Base-by-base conservation (phyloP, 2,888 invertebrate species). In the Chalcis sispes region DNA sequence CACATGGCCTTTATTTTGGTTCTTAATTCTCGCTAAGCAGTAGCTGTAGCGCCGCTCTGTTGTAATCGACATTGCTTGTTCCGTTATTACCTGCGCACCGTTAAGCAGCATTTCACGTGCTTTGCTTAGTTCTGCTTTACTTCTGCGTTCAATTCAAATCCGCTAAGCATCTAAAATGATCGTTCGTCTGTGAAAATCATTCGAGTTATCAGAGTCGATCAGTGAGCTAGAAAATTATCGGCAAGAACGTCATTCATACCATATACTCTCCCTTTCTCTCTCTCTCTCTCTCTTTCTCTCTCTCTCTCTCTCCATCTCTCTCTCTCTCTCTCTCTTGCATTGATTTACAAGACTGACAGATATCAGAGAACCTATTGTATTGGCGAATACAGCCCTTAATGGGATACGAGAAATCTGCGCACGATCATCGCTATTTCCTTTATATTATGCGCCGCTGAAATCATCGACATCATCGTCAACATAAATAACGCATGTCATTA, bases 161-260 rank as follows among this genome's bases (percentile, higher is more conserved):
- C n/a, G 36, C 13, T 23, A 25, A 36, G 25, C 32, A 18, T 27
- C 29, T 36, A 29, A 50, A 42, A n/a, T 15, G 25, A 8, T 13
- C 23, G 23, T 27, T 40, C 25, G 13, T 18, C 61, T 15, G 18
- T 52, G 23, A 25, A 32, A 52, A 46, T 70, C 46, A 70, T 50
- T 40, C 48, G 23, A 61, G 27, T 61, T 52, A 46, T 70, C 61
- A 52, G 61, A 61, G 40, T 61, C 0, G 54, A 54, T 20, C 54
- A 23, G 15, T 46, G 20, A 62, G 54, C 71, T 23, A 23, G 71
- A 62, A 71, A 71, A 71, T 71, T 36, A 58, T 65, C 40, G 36
- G 20, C 15, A 36, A 27, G 18, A 62, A 62, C 27, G 50, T 56
- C 52, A 59, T 25, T 62, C 40, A 23, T 54, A 8, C 3, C 61